Evolutionary conservation across 2,113 vertebrate genomes (phyloP), one percentile per base, ranked within the genome.

Genomic region (Phaetusa simplex): DNA sequence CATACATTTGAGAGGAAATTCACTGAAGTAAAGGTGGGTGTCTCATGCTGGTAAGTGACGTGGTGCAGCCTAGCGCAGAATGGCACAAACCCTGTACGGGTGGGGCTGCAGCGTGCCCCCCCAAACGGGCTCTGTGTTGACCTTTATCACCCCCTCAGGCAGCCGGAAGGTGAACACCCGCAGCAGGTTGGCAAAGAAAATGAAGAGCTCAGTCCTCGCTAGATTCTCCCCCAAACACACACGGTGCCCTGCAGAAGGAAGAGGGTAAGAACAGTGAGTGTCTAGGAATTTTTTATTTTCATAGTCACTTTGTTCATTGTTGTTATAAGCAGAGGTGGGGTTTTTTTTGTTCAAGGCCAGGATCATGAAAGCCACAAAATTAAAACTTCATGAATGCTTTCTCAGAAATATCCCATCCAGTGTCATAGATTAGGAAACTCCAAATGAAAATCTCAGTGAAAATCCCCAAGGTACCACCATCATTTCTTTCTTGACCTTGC

Each of bases 221-320:
- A 97, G 73, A 11, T 95, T 83, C 73, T 96, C 93, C 55, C 97
- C 97, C 86, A 97, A 81, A 83, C 96, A 97, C 50, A 83, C 94
- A 21, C 95, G 81, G 66, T 95, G 96, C 50, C 96, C 97, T 97
- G 93, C 66, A 64, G 82, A 43, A 61, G 49, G 32, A 32, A 85
- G 11, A 90, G 16, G 16, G 58, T 1, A 74, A 70, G 36, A 45
- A 62, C 15, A 61, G 49, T 79, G 52, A 65, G 43, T 32, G 43
- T 13, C 32, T 14, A 47, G 58, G 62, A 83, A 27, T 26, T 77
- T 59, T 74, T 64, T 38, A 30, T n/a, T 29, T 90, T 92, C 52
- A 67, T 36, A 42, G 43, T 50, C n/a, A 55, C 30, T 87, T 67
- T 8, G 17, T 56, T 78, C 5, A 27, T 61, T 91, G 49, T 52